Base-by-base conservation (phyloP, 2,113 vertebrate species). In the Merops nubicus region DNA sequence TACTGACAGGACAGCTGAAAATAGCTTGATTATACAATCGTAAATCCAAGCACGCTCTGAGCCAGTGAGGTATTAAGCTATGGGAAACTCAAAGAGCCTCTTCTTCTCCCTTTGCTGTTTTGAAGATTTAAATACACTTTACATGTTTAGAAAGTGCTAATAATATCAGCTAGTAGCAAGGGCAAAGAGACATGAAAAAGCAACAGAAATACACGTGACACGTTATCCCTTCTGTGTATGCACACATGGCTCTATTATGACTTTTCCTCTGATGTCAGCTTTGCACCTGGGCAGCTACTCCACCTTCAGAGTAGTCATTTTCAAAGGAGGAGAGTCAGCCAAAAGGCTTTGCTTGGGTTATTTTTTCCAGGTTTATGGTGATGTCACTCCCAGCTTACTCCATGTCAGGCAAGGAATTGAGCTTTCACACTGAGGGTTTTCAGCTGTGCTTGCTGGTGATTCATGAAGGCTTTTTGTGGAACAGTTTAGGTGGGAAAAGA, bases 1-100 rank as follows among this genome's bases (percentile, higher is more conserved):
- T 88, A 60, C 43, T 86, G 76, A 84, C 57, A 72, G 64, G 73
- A 68, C 79, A 94, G 82, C 48, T 65, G 80, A 89, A 96, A 95
- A 92, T 75, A 96, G 26, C 62, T 91, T 53, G 36, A 73, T 65
- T 95, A 73, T 65, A 60, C 38, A 63, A n/a, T 64, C 86, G 85
- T 64, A 91, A 94, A 94, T 57, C 28, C 65, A 76, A 85, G 43
- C 43, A 34, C 50, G 31, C 12, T 82, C 65, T 64, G 53, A 91
- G 62, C 69, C 43, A 91, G 43, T 48, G 70, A 64, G 31, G 34
- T 77, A 68, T 89, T 73, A 63, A 73, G 48, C 48, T 78, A 78
- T 40, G 47, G 48, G 56, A 92, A 91, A 53, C 65, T 73, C 43
- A 69, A 78, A 84, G 73, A 87, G 6, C 8, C 11, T 85, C 36